Evolutionary conservation across 2,113 vertebrate species (phyloP).

Genomic region (Parotia lawesii): DNA sequence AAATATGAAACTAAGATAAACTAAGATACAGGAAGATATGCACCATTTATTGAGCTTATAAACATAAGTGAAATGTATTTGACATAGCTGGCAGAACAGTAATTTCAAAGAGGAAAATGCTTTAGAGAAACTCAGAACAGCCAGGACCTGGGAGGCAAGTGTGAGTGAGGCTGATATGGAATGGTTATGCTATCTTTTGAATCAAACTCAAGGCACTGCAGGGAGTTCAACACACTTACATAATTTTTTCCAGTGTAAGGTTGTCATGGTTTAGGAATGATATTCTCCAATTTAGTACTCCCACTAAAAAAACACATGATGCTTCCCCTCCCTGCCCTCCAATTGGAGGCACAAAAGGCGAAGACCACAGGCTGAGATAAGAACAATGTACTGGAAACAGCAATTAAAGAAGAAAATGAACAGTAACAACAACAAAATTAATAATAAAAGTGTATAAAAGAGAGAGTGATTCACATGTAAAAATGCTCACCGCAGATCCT

Average conservation of each 20-base stretch:
- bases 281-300: not conserved
- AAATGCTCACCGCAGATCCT: not conserved
- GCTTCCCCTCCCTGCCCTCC: not conserved
- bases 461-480: not conserved
- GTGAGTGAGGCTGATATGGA: not conserved
- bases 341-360: not conserved
- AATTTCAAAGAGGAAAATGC: not conserved
- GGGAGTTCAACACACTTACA: not conserved
- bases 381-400: not conserved
- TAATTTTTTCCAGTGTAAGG: not conserved
- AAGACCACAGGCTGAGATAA: not conserved
- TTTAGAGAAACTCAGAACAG: not conserved
- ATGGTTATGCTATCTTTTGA: not conserved
- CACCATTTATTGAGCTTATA: not conserved
- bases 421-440: not conserved
- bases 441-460: not conserved
- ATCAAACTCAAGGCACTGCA: not conserved
- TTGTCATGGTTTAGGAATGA: not conserved
- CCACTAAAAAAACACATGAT: rapidly evolving
- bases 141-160: not conserved
- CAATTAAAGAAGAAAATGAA: not conserved
- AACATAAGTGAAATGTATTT: not conserved
- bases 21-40: not conserved
- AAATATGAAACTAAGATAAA: not conserved
- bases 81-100: not conserved